These are phyloP conservation scores for Mactromeris polynyma DNA, from an alignment of 2,888 invertebrate species.

Conservation along the genomic window DNA sequence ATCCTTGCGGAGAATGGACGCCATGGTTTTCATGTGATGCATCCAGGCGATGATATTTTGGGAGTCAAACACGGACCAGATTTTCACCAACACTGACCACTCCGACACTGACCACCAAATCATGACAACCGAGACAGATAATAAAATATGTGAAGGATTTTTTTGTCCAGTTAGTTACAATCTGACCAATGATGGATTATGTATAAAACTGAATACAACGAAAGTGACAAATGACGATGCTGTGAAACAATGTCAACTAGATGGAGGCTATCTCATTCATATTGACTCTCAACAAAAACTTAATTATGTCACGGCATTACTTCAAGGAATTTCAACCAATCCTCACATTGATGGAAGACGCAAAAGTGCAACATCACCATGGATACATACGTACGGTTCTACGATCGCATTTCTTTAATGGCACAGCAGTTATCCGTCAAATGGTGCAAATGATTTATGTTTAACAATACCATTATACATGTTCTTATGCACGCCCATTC, in stretches of 20 bases:
- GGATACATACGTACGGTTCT: too few relatives aligned
- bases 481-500: too few relatives aligned
- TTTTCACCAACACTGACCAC: background rate
- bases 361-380: too few relatives aligned
- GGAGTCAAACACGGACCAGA: constrained; percentile 1
- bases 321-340: too few relatives aligned
- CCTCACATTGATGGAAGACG: too few relatives aligned
- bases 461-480: too few relatives aligned
- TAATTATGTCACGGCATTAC: too few relatives aligned
- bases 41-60: background rate
- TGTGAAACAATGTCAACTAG: background rate
- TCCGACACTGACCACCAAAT: background rate
- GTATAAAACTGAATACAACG: background rate
- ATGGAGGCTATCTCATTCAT: background rate
- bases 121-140: background rate
- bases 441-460: too few relatives aligned
- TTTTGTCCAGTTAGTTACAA: background rate
- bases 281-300: constrained; percentile 13
- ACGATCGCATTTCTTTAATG: too few relatives aligned
- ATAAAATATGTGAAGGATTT: constrained; percentile 15
- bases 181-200: background rate
- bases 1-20: constrained; percentile 14
- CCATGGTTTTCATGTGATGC: constrained; percentile 18
- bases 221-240: background rate
- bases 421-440: too few relatives aligned